Evolutionary conservation across 2,113 vertebrate species (phyloP).

Genomic region (Morone chrysops): DNA sequence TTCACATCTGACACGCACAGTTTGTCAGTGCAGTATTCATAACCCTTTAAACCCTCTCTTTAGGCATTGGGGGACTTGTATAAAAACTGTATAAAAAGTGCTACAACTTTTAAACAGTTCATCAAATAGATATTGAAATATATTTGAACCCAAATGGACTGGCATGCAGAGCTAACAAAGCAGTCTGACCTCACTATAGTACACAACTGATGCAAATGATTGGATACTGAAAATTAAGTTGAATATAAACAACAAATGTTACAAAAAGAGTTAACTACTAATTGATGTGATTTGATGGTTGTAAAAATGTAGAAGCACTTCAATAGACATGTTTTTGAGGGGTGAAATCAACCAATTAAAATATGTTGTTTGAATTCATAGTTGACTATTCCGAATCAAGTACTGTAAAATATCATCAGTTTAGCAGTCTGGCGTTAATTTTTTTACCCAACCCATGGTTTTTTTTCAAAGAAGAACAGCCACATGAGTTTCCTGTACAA

Average conservation of each 20-base stretch:
- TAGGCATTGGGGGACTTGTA: too few species aligned
- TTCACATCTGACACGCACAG: neutral
- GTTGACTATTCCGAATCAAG: neutral
- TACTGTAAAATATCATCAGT: neutral
- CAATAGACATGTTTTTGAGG: neutral
- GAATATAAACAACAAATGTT: neutral
- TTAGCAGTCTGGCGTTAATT: neutral
- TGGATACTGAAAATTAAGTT: neutral
- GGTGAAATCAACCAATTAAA: neutral
- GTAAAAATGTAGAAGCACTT: neutral
- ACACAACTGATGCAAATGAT: neutral
- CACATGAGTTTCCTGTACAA: constrained; percentile 67
- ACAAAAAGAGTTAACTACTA: neutral
- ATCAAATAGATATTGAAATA: too few species aligned
- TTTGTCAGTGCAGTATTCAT: neutral
- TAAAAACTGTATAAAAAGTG: too few species aligned
- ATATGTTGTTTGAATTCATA: neutral
- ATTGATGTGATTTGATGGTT: neutral
- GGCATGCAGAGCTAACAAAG: too few species aligned
- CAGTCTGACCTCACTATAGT: neutral
- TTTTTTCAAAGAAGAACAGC: constrained; percentile 41
- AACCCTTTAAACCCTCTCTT: neutral
- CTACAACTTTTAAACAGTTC: too few species aligned
- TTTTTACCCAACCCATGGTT: neutral
- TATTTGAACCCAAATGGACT: too few species aligned